These are phyloP conservation scores for Melanotus villosus DNA, from an alignment of 2,888 invertebrate genomes.

Conservation along the genomic window DNA sequence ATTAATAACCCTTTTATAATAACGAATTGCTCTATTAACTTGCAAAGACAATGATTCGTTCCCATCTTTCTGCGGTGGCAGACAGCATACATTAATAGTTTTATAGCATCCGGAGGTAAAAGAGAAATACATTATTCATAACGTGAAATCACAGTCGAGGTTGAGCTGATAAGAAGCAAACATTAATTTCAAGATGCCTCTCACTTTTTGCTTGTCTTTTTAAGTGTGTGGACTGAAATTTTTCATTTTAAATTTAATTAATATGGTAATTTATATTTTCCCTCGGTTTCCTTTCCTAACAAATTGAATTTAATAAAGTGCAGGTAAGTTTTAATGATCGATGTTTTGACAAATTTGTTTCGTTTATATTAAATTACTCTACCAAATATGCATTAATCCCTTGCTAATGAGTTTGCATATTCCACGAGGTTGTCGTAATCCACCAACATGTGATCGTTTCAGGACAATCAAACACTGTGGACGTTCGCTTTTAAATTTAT, in stretches of 20 bases:
- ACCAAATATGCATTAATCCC: constrained; percentile 17
- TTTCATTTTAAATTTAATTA: constrained; percentile 32
- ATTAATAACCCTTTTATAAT: neutral
- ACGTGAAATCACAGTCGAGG: constrained; percentile 41
- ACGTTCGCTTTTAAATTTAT: too few relatives aligned
- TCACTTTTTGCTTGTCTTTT: constrained; percentile 38
- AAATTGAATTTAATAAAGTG: too few relatives aligned
- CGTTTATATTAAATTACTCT: neutral
- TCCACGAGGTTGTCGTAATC: constrained; percentile 14
- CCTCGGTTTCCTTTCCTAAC: constrained; percentile 4
- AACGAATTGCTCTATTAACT: constrained; percentile 33
- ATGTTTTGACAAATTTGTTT: neutral
- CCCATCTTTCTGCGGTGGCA: constrained; percentile 17
- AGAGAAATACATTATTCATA: constrained; percentile 44
- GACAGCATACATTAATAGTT: constrained; percentile 44
- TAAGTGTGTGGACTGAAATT: constrained; percentile 31
- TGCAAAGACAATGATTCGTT: constrained; percentile 13
- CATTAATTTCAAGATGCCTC: constrained; percentile 44
- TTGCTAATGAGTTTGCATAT: constrained; percentile 29
- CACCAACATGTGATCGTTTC: constrained; percentile 3
- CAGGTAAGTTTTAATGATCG: neutral
- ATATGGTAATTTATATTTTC: constrained; percentile 25
- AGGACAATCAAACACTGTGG: neutral
- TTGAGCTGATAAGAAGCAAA: constrained; percentile 44
- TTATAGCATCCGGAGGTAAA: constrained; percentile 45